Evolutionary conservation across 2,113 vertebrate species (phyloP).

Genomic region (Nycticebus coucang): DNA sequence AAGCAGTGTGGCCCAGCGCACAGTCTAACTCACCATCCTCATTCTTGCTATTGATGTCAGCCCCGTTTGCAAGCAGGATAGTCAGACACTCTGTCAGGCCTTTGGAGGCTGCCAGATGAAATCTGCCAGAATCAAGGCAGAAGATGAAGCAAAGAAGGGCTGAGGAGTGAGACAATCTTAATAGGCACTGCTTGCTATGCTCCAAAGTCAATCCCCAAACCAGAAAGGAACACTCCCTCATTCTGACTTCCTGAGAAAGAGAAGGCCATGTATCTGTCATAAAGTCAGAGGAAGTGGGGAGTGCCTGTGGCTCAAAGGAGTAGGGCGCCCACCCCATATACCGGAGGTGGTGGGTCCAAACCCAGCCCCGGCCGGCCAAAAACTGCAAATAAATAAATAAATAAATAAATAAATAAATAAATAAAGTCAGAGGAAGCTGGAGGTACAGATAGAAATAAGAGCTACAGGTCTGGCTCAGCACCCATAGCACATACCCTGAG

Average conservation of each 20-base stretch:
- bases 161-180: neutral
- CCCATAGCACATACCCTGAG: too few relatives aligned
- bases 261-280: neutral
- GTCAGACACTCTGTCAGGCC: conserved; percentile 86
- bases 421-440: neutral
- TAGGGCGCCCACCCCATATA: too few relatives aligned
- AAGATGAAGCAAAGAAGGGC: neutral
- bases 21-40: conserved; percentile 80
- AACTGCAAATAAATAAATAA: too few relatives aligned
- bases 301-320: too few relatives aligned
- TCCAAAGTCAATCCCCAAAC: neutral
- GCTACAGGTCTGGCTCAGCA: too few relatives aligned
- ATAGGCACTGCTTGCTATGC: neutral
- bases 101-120: conserved; percentile 84
- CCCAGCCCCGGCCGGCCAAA: too few relatives aligned
- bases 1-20: accelerated
- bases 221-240: neutral
- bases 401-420: too few relatives aligned
- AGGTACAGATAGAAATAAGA: too few relatives aligned
- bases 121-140: conserved; percentile 72
- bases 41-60: conserved; percentile 79
- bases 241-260: neutral
- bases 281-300: neutral
- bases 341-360: too few relatives aligned
- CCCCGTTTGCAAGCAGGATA: conserved; percentile 82